Base-by-base conservation (phyloP, 1,140 invertebrate species). In the Himalopsyche phryganea region DNA sequence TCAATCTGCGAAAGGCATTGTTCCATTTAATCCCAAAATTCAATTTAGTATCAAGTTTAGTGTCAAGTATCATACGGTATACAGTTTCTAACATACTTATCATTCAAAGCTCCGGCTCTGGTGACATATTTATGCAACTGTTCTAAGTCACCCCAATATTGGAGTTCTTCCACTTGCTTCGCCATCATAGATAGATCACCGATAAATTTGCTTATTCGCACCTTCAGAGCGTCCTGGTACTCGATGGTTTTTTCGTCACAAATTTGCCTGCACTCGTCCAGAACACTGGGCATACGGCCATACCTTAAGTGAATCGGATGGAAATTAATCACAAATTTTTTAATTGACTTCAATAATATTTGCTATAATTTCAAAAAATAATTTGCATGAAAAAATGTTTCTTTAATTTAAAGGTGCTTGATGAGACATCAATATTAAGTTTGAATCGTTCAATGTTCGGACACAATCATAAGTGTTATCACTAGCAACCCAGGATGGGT, bases 131-230 rank as follows among this genome's bases (percentile, higher is more conserved):
- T 86, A 19, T 86, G 80, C 38, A 98, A 80, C 45, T 94, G 87
- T 13, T 88, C 83, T n/a, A 95, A 82, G 60, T 96, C 90, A 1
- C 93, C 94, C 81, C 91, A 94, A 48, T 88, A 84, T 63, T 92
- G 85, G 67, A 97, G 86, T 65, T 95, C 90, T 48, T 95, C 86
- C 23, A 92, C 86, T 69, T 94, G 86, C 60, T 85, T 85, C 18
- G 83, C 84, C 68, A 91, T 95, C 9, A 85, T 72, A 35, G 91
- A 84, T 47, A 98, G 71, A 65, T 96, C 92, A 35, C 91, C 85
- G 48, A 83, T 79, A 68, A 96, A 94, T 65, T 84, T 83, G 41
- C 82, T 73, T 5, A 87, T 87, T 33, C 77, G 77, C 9, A 82
- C 81, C 71, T 82, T 55, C 19, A 66, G 68, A 66, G 33, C 69